Percentiles rank a stretch among this genome's conserved stretches.
These are phyloP conservation scores for Mohoua ochrocephala DNA, from an alignment of 2,113 vertebrate species.

Conservation along the genomic window DNA sequence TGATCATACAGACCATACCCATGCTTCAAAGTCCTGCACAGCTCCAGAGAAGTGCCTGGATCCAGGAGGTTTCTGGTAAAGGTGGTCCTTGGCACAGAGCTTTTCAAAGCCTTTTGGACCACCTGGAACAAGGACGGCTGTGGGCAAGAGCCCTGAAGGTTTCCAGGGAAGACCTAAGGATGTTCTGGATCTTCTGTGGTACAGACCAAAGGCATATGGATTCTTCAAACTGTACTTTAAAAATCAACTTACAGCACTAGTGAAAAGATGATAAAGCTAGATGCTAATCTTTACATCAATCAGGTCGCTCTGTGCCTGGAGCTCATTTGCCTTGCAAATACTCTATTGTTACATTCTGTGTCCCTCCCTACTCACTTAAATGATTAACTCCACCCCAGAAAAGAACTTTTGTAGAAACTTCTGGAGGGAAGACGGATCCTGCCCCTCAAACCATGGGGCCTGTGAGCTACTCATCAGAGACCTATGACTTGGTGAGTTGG, in stretches of 20 bases:
- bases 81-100: neutral
- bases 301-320: neutral
- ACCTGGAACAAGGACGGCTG: fast-evolving
- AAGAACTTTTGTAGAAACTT: slow-evolving; percentile 13
- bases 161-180: neutral
- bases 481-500: slow-evolving; percentile 46
- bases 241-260: neutral
- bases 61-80: neutral
- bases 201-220: neutral
- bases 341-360: neutral
- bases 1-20: neutral
- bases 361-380: neutral
- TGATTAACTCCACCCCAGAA: neutral
- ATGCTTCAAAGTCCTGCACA: neutral
- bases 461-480: slow-evolving; percentile 21
- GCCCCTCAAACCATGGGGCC: slow-evolving; percentile 9
- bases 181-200: neutral
- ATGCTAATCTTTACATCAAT: neutral
- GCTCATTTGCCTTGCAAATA: slow-evolving; percentile 64
- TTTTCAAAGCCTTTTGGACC: neutral
- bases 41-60: neutral
- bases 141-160: neutral
- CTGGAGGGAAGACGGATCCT: neutral
- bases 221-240: neutral
- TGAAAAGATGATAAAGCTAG: neutral